Conservation (phyloP, 2,888 invertebrate species). For the Sipunculus nudus region DNA sequence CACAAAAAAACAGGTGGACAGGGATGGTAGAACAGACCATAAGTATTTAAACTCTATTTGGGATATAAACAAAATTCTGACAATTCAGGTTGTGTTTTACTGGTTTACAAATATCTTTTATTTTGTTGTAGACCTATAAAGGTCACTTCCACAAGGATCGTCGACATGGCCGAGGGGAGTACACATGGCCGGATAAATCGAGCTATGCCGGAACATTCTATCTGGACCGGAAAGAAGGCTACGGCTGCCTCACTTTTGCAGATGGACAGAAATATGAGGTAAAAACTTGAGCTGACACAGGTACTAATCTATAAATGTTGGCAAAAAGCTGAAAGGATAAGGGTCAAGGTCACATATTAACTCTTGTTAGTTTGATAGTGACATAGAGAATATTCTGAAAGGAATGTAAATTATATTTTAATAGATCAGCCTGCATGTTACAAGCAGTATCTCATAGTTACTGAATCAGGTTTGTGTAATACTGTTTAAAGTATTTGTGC, state of each 20-base stretch:
- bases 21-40: too few relatives aligned
- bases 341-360: not conserved
- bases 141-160: conserved; percentile 62
- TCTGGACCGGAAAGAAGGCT: conserved; percentile 65
- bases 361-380: not conserved
- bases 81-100: too few relatives aligned
- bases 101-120: too few relatives aligned
- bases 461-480: too few relatives aligned
- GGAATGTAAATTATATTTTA: too few relatives aligned
- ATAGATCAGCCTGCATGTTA: too few relatives aligned
- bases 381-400: too few relatives aligned
- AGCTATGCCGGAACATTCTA: conserved; percentile 61
- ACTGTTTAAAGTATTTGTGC: too few relatives aligned
- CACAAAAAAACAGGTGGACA: too few relatives aligned
- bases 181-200: conserved; percentile 62
- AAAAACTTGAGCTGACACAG: conserved; percentile 14
- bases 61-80: too few relatives aligned
- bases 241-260: conserved; percentile 56
- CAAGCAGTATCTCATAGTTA: too few relatives aligned
- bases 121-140: conserved; percentile 52
- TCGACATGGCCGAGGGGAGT: conserved; percentile 62
- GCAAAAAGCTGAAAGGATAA: not conserved
- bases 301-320: not conserved
- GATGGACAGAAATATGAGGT: conserved; percentile 64
- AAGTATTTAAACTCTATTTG: too few relatives aligned